A percentile compares a stretch with the other conserved stretches of the same genome.
Evolutionary conservation across 2,888 invertebrate species (phyloP).

Genomic region (Nomada fucata): DNA sequence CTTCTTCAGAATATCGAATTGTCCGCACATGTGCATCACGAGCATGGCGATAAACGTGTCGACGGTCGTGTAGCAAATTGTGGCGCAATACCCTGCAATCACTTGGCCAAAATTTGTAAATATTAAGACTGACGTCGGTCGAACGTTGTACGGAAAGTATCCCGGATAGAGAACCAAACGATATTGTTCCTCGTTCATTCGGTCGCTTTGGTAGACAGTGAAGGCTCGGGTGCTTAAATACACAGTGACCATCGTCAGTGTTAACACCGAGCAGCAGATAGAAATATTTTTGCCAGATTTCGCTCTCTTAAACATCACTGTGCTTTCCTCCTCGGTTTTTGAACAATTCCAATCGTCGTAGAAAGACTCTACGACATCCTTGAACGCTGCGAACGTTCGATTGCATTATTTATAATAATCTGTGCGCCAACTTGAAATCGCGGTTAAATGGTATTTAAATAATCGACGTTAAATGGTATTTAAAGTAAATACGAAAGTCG

Average conservation of each 20-base stretch:
- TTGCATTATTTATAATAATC: too few species aligned
- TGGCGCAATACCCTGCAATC: conserved; percentile 34
- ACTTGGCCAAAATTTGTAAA: conserved; percentile 50
- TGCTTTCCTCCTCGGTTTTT: conserved; percentile 19
- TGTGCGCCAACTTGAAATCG: too few species aligned
- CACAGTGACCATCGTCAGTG: conserved; percentile 52
- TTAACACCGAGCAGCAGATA: conserved; percentile 54
- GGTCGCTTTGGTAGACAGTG: conserved; percentile 6
- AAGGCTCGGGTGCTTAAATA: conserved; percentile 31
- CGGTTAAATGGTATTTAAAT: too few species aligned
- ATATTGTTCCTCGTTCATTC: not conserved
- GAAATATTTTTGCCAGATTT: conserved; percentile 35
- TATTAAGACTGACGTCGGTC: conserved; percentile 20
- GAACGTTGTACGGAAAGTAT: conserved; percentile 59
- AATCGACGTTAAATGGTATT: too few species aligned
- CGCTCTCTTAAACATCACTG: conserved; percentile 47
- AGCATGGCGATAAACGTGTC: conserved; percentile 67
- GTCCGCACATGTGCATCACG: conserved; percentile 63
- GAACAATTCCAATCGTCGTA: conserved; percentile 42
- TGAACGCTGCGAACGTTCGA: conserved; percentile 43
- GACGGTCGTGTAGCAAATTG: conserved; percentile 54
- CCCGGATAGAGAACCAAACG: conserved; percentile 38
- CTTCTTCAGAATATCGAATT: conserved; percentile 52
- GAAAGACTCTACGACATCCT: conserved; percentile 44
- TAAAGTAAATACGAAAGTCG: too few species aligned